Conservation (phyloP, 2,113 vertebrate species). For the Micronycteris hirsuta region DNA sequence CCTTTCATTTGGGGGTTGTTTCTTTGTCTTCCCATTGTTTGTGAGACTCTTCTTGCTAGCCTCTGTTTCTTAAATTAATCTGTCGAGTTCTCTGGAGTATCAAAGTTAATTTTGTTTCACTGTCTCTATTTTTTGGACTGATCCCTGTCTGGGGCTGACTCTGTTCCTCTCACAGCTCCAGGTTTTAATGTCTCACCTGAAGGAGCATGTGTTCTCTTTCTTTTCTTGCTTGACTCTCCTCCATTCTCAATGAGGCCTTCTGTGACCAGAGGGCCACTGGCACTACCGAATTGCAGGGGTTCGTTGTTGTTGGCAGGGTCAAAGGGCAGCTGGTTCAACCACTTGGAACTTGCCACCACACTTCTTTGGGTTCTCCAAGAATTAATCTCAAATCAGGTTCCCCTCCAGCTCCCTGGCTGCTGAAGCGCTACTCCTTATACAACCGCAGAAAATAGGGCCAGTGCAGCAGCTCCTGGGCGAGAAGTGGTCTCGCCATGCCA, state of each 20-base stretch:
- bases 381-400: conserved; percentile 63
- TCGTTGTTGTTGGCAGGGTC: conserved; percentile 87
- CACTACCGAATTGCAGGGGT: conserved; percentile 83
- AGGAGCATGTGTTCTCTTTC: conserved; percentile 85
- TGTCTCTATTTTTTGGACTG: no score
- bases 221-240: conserved; percentile 87
- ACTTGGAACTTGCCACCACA: conserved; percentile 66
- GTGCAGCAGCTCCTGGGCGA: not conserved
- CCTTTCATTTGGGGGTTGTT: no score
- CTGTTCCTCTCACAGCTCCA: no score
- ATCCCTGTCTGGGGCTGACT: no score
- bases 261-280: conserved; percentile 77
- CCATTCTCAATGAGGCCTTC: conserved; percentile 87
- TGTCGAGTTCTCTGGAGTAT: no score
- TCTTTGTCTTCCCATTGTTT: no score
- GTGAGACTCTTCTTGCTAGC: no score
- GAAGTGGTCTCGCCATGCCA: not conserved
- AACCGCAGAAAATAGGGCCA: not conserved
- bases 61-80: no score
- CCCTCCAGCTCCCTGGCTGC: conserved; percentile 64
- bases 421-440: conserved; percentile 52
- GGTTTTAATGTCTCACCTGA: no score
- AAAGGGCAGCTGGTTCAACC: conserved; percentile 89
- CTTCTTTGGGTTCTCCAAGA: conserved; percentile 66
- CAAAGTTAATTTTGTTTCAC: no score